Base-by-base conservation (phyloP, 1,140 invertebrate genomes). In the Cotesia vestalis region DNA sequence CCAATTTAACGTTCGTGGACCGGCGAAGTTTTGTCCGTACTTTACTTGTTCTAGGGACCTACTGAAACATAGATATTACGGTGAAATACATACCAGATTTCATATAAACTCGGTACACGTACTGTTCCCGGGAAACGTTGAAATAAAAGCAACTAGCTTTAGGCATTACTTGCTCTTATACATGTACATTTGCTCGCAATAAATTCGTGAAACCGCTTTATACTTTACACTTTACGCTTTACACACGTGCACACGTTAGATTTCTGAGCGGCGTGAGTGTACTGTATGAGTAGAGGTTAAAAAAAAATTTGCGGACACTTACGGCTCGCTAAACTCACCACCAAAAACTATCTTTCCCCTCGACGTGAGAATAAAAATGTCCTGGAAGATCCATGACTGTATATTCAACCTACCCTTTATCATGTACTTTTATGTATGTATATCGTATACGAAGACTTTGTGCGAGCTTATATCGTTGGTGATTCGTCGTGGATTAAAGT, bases 351-450 rank as follows among this genome's bases (percentile, higher is more conserved):
- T 66, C 63, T 66, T 38, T 66, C 14, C 14, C 36, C 60, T 62
- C 60, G 60, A 36, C 36, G n/a, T 12, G 27, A 36, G 40, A 66
- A 66, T 66, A 66, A 66, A 66, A 66, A 66, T 66, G 63, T 66
- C 17, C 11, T 14, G 40, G 46, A 38, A 66, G 63, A 66, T 66
- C 40, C 63, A 14, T 38, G 40, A 51, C 63, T 51, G 51, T 66
- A 52, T 51, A 66, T 66, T 66, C 20, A 17, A 27, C 36, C 14
- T 12, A 14, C 12, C 8, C 11, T 46, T 9, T 46, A 46, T 46
- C 60, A 62, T 35, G 17, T 20, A 12, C 20, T 6, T 62, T 2
- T 36, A 62, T 34, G 20, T 62, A 27, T 27, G 27, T 35, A 34
- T 12, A 62, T 9, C 1, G 27, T 27, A 27, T 35, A 11, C 36